Evolutionary conservation across 2,113 vertebrate species (phyloP), one percentile per base, ranked within the genome.

Genomic region (Furnarius figulus): DNA sequence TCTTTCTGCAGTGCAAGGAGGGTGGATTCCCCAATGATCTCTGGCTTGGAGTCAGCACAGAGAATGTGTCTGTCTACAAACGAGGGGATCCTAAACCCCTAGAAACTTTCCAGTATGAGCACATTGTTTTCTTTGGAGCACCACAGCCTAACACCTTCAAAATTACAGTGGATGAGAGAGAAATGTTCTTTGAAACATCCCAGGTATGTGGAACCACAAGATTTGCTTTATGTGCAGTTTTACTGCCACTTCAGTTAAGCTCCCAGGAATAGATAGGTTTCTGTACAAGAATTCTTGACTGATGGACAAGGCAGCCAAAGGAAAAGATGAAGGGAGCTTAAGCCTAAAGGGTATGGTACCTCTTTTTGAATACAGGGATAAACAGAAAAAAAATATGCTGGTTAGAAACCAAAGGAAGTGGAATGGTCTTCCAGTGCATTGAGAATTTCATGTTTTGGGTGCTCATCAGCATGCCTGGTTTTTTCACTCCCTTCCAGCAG

Each of bases 121-220:
- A 99, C 94, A 99, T 99, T 74, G 95, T 99, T 77, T 99, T 99
- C 97, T 99, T 99, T 1, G 98, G 99, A 28, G 98, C 98, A 31
- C 99, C 98, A 3, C 98, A 98, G 83, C 97, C 98, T 77, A 99
- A 98, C 97, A 99, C 98, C 65, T 99, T 99, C 97, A 99, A 99
- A 97, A 98, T 99, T 95, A 99, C 98, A 2, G 99, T 99, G 97
- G 99, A 99, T n/a, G 99, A 99, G 90, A 98, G 99, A 87, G 99
- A 99, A 97, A 99, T 99, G 99, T 98, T 99, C 96, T 99, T 99
- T 88, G 98, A 99, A 94, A 99, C 99, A 22, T 98, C 98, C 24
- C 98, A 99, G 98, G 99, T 99, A 97, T 4, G 68, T 30, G 17
- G 75, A 82, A 89, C 30, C 39, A 33, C 23, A 22, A 71, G 44